These are phyloP conservation scores for Muscicapa adusta DNA, from an alignment of 2,113 vertebrate species.

Conservation along the genomic window DNA sequence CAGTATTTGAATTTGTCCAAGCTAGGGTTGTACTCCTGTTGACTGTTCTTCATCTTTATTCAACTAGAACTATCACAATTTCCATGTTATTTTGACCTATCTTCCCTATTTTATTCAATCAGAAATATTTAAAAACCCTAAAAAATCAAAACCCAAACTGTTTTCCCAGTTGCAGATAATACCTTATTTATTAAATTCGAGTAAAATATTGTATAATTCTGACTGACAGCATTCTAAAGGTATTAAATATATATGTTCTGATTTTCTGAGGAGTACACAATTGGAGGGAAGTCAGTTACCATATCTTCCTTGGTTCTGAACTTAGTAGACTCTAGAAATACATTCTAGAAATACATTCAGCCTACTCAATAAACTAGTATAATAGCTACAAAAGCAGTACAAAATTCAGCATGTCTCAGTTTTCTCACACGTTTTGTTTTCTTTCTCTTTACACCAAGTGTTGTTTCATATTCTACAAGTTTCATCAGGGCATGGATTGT, in stretches of 20 bases:
- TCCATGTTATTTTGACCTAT: background rate
- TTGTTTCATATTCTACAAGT: background rate
- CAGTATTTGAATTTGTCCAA: background rate
- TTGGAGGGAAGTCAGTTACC: background rate
- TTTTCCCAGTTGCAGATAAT: background rate
- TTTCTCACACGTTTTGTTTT: background rate
- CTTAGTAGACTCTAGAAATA: background rate
- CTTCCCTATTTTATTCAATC: background rate
- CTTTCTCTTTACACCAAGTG: background rate
- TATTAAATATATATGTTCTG: background rate
- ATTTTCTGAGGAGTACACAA: background rate
- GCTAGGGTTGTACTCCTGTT: background rate
- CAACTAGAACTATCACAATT: background rate
- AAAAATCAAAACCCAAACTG: background rate
- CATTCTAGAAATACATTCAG: background rate
- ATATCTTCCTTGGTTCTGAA: background rate
- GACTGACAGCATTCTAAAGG: background rate
- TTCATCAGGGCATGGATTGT: background rate
- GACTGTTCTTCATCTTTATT: background rate
- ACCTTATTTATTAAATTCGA: background rate
- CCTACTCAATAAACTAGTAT: background rate
- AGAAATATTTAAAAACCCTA: background rate
- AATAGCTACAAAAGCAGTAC: background rate
- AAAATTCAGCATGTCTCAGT: background rate
- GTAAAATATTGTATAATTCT: background rate